These are phyloP conservation scores for Panopea generosa DNA, from an alignment of 2,888 invertebrate species.

Conservation along the genomic window DNA sequence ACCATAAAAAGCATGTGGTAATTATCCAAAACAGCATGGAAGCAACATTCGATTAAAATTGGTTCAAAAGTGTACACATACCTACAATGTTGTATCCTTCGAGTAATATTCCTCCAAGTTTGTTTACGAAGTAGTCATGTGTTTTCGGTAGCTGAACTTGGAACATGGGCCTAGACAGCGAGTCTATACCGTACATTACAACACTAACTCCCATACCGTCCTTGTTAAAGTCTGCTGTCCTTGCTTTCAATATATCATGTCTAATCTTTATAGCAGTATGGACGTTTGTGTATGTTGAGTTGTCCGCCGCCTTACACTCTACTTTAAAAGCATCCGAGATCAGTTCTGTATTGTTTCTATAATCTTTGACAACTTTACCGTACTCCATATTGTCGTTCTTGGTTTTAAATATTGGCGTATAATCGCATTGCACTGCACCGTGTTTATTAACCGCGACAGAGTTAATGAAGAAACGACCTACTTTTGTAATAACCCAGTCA, in stretches of 20 bases:
- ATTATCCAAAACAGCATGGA: too few species aligned
- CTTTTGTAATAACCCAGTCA: constrained; percentile 93
- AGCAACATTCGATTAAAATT: too few species aligned
- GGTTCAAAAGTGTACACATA: too few species aligned
- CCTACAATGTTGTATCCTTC: constrained; percentile 87
- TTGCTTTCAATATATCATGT: too few species aligned
- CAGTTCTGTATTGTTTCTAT: constrained; percentile 69
- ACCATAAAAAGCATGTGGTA: too few species aligned
- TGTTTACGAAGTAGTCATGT: constrained; percentile 76
- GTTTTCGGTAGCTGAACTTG: constrained; percentile 80
- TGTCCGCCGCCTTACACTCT: constrained; percentile 75
- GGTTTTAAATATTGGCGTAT: constrained; percentile 86
- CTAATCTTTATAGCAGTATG: constrained; percentile 88
- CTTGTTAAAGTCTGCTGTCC: constrained; percentile 12
- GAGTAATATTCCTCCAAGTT: constrained; percentile 87
- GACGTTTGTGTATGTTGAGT: constrained; percentile 89
- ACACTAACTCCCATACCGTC: constrained; percentile 87
- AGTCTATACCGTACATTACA: constrained; percentile 95
- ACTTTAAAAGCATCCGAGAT: constrained; percentile 81
- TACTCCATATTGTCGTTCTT: constrained; percentile 74
- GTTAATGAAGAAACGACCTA: constrained; percentile 88
- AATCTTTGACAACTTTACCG: constrained; percentile 66
- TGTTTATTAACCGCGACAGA: constrained; percentile 85
- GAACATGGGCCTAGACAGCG: constrained; percentile 91
- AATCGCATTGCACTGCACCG: constrained; percentile 87